Evolutionary conservation across 2,888 invertebrate species (phyloP), one percentile per base, ranked within the genome.

Genomic region (Caenorhabditis sp.): DNA sequence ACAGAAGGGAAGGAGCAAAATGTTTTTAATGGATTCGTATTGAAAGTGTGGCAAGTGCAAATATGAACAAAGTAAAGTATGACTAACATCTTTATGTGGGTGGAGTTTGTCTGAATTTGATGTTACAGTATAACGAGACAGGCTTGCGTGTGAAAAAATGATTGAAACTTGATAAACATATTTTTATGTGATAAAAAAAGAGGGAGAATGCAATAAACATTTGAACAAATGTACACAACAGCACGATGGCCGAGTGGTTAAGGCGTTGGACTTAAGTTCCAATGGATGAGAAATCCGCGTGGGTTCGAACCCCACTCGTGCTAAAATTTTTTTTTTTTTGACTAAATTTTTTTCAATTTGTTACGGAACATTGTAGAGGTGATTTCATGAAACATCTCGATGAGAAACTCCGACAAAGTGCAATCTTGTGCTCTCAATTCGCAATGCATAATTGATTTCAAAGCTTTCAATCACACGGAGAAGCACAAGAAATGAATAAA

Each of bases 221-320:
- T 43, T 43, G 14, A 43, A 43, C 2, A 3, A 2, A 2, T 10
- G 12, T 12, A 17, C 17, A 3, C 43, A 43, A 17, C 43, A 76
- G 76, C 76, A 76, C 73, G 79, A 79, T 90, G 90, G 90, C 90
- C 90, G 90, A 90, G 90, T 90, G 90, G 90, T 90, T 90, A 90
- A 91, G 90, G 90, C 90, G 91, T 91, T 90, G 90, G 91, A 91
- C 91, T 91, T 90, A 91, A 91, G 91, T 91, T 91, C 79, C 79
- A 80, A 81, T 81, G 77, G 79, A 65, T 59, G 76, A 54, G 59
- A 77, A 71, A 61, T 67, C 77, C 73, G 52, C 80, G 77, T 80
- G 77, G 80, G 80, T 80, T 80, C 76, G 74, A 80, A 77, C 76
- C 77, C 77, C 76, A 72, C 76, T 77, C 78, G 76, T 73, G 76